phyloP scores from a whole-genome alignment of 92 coral and sea anemone species.

The Bergia puertoricense region DNA sequence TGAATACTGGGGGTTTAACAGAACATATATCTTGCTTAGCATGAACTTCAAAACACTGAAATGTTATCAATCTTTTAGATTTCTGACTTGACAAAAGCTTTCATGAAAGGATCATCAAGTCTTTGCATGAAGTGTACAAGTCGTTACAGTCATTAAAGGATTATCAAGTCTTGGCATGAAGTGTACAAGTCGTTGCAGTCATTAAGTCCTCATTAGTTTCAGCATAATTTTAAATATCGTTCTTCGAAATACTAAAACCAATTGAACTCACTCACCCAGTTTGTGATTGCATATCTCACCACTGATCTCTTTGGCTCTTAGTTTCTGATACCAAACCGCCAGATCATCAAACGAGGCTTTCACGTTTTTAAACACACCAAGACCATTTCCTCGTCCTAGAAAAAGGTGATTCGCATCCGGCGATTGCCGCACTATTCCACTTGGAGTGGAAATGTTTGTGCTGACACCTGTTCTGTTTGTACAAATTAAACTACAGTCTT shows the following conservation, averaged over 20 bases:
- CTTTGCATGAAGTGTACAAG: too few relatives aligned
- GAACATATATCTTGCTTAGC: too few relatives aligned
- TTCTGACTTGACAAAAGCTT: too few relatives aligned
- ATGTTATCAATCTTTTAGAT: too few relatives aligned
- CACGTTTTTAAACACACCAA: constrained; percentile 40
- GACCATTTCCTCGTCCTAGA: constrained; percentile 58
- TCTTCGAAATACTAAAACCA: not conserved
- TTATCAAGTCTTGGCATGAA: too few relatives aligned
- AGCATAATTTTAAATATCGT: not conserved
- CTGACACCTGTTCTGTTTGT: not conserved
- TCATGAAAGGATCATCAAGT: too few relatives aligned
- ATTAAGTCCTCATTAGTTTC: too few relatives aligned
- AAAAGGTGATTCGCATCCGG: constrained; percentile 33
- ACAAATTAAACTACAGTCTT: constrained; percentile 59
- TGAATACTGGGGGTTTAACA: too few relatives aligned
- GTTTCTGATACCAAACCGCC: constrained; percentile 67
- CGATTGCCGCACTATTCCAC: not conserved
- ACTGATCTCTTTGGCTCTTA: constrained; percentile 39
- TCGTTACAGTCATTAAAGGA: too few relatives aligned
- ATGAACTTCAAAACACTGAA: too few relatives aligned
- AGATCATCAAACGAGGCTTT: constrained; percentile 73
- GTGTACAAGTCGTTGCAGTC: too few relatives aligned
- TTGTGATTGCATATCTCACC: constrained; percentile 58
- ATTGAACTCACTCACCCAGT: constrained; percentile 58
- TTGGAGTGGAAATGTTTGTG: not conserved